phyloP scores from a whole-genome alignment of 2,113 vertebrate genomes.

The Motacilla tschutschensis region DNA sequence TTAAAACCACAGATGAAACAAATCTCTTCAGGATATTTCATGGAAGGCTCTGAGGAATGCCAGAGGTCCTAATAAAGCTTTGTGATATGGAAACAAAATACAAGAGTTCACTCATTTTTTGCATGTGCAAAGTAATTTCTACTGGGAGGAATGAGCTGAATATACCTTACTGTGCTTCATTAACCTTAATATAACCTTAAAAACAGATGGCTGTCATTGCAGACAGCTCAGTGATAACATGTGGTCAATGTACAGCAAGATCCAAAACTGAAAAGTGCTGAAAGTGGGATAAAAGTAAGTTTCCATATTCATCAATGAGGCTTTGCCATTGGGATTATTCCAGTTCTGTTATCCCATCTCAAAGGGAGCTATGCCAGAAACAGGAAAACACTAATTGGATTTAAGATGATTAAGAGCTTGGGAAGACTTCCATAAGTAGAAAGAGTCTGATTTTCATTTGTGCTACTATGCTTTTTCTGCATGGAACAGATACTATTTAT shows the following conservation, averaged over 20 bases:
- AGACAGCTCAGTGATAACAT: neutral
- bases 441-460: constrained; percentile 43
- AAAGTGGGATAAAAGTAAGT: constrained; percentile 22
- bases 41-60: constrained; percentile 16
- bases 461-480: neutral
- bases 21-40: constrained; percentile 25
- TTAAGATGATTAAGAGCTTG: constrained; percentile 53
- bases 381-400: constrained; percentile 57
- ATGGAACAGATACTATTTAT: constrained; percentile 31
- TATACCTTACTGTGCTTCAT: constrained; percentile 10
- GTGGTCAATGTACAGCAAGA: neutral
- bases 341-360: neutral
- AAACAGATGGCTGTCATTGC: constrained; percentile 8
- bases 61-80: constrained; percentile 3
- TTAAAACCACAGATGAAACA: constrained; percentile 33
- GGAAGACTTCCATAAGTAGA: constrained; percentile 33
- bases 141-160: neutral
- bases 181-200: constrained; percentile 31
- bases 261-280: neutral
- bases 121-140: neutral
- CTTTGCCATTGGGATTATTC: constrained; percentile 7
- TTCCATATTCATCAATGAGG: neutral
- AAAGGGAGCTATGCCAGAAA: constrained; percentile 28
- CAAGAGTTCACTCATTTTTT: neutral
- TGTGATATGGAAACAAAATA: neutral